Evolutionary conservation across 2,113 vertebrate genomes (phyloP).

Genomic region (Prochilodus magdalenae): DNA sequence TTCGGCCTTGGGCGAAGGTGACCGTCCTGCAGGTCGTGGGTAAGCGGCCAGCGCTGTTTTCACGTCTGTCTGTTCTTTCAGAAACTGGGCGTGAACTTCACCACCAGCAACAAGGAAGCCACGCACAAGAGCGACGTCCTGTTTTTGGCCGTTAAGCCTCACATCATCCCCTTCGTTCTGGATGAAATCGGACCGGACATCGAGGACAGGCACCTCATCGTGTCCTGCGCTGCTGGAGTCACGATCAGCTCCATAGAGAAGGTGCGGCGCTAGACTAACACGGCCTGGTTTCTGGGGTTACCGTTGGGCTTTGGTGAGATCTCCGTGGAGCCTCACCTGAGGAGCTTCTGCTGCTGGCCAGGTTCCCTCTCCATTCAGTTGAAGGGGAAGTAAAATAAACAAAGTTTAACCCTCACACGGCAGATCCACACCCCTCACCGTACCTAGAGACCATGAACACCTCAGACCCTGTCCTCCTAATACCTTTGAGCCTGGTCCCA

Average conservation of each 20-base stretch:
- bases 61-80: conserved; percentile 48
- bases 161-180: conserved; percentile 96
- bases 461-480: too few relatives aligned
- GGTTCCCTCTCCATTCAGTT: too few relatives aligned
- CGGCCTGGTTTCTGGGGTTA: too few relatives aligned
- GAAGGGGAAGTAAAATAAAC: too few relatives aligned
- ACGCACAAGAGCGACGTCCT: conserved; percentile 89
- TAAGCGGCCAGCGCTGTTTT: too few relatives aligned
- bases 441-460: too few relatives aligned
- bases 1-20: background rate
- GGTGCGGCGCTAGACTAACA: conserved; percentile 67
- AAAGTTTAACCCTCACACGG: too few relatives aligned
- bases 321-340: too few relatives aligned
- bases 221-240: conserved; percentile 94
- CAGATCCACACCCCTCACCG: too few relatives aligned
- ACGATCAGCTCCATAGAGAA: conserved; percentile 97
- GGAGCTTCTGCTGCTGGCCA: too few relatives aligned
- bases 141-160: conserved; percentile 95
- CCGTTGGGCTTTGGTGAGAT: too few relatives aligned
- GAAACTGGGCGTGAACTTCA: conserved; percentile 93
- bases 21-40: background rate
- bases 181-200: conserved; percentile 94
- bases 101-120: conserved; percentile 93
- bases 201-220: conserved; percentile 90
- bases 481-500: too few relatives aligned